Percentiles rank a stretch among this genome's conserved stretches.
Evolutionary conservation across 2,888 invertebrate genomes (phyloP).

Genomic region (Cosmorhoe ocellata): DNA sequence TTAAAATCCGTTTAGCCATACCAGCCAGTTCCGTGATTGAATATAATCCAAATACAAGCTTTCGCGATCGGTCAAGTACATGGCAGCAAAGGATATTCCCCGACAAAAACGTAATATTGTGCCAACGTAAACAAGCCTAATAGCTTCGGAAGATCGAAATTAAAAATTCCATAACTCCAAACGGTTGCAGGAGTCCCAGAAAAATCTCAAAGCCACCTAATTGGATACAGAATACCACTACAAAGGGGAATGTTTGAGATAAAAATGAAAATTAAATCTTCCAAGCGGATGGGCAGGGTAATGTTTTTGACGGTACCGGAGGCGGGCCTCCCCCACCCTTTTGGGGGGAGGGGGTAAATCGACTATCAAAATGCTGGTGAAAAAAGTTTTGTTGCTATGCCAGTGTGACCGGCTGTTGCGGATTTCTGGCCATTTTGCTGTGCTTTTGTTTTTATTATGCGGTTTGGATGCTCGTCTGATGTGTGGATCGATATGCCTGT

Average conservation of each 20-base stretch:
- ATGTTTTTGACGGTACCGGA: conserved; percentile 81
- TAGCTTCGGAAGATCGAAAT: conserved; percentile 53
- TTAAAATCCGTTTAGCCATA: no score
- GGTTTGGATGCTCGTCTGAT: conserved; percentile 21
- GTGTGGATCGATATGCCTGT: conserved; percentile 8
- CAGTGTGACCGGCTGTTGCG: conserved; percentile 67
- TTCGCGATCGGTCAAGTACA: no score
- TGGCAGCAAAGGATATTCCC: neutral
- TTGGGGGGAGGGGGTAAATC: conserved; percentile 62
- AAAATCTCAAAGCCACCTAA: conserved; percentile 79
- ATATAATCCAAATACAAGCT: no score
- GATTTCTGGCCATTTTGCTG: conserved; percentile 53
- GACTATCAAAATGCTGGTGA: conserved; percentile 79
- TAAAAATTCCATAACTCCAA: conserved; percentile 79
- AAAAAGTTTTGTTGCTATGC: conserved; percentile 67
- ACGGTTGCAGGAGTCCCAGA: conserved; percentile 62
- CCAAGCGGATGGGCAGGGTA: conserved; percentile 80
- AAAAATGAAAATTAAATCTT: conserved; percentile 84
- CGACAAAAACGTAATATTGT: conserved; percentile 17
- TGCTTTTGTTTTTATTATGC: conserved; percentile 50
- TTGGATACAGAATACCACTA: conserved; percentile 81
- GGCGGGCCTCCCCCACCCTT: conserved; percentile 47
- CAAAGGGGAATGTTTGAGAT: conserved; percentile 83
- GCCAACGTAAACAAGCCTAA: conserved; percentile 27
- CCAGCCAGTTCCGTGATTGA: no score